A percentile compares a stretch with the other conserved stretches of the same genome.
Evolutionary conservation across 2,797 vertebrate species (phyloP).

Genomic region (Passerculus sandwichensis): DNA sequence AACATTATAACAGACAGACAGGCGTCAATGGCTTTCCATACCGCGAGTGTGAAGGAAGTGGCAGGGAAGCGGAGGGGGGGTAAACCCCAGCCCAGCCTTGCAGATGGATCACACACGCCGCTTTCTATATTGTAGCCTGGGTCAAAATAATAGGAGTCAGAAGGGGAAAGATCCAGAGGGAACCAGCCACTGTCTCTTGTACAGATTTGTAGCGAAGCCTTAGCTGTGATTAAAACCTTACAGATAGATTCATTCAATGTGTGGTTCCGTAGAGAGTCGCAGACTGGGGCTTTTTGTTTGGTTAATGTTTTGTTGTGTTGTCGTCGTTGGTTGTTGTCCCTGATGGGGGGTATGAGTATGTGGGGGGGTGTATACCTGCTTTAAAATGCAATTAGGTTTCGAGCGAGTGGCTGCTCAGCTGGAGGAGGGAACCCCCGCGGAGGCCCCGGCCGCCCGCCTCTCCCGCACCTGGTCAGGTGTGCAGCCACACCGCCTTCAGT

Average conservation of each 20-base stretch:
- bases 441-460: background rate
- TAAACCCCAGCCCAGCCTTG: slow-evolving; percentile 11
- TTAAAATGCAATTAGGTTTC: slow-evolving; percentile 59
- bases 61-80: slow-evolving; percentile 3
- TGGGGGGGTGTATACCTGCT: background rate
- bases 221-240: slow-evolving; percentile 79
- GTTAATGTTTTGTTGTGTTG: slow-evolving; percentile 70
- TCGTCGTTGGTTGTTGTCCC: background rate
- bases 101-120: slow-evolving; percentile 83
- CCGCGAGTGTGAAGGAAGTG: slow-evolving; percentile 74
- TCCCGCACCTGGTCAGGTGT: slow-evolving; percentile 1
- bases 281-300: slow-evolving; percentile 46
- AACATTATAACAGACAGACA: slow-evolving; percentile 76
- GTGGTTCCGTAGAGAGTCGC: slow-evolving; percentile 59
- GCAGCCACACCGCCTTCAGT: background rate
- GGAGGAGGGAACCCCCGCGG: background rate
- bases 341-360: background rate
- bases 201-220: slow-evolving; percentile 79
- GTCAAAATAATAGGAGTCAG: slow-evolving; percentile 80
- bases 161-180: slow-evolving; percentile 74
- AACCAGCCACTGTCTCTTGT: slow-evolving; percentile 79
- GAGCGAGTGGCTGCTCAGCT: slow-evolving; percentile 33
- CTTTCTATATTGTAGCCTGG: slow-evolving; percentile 71
- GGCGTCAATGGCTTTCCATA: slow-evolving; percentile 78
- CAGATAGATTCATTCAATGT: slow-evolving; percentile 75